Conservation (phyloP, 2,797 vertebrate genomes). For the Lepus townsendii region DNA sequence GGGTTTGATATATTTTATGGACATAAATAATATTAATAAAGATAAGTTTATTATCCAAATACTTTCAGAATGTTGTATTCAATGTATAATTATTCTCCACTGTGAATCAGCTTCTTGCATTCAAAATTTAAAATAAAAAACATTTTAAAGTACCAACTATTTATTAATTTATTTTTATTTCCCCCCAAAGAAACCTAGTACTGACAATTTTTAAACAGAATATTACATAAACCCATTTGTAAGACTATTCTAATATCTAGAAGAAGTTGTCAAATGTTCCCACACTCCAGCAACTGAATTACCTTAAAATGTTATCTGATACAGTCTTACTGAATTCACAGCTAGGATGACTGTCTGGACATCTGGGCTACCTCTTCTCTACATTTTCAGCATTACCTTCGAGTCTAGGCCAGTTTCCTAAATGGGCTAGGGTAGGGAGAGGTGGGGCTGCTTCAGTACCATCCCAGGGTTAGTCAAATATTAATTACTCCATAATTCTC, state of each 20-base stretch:
- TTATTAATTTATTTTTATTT: no score
- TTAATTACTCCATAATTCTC: constrained; percentile 1
- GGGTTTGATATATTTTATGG: neutral
- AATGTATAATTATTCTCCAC: constrained; percentile 5
- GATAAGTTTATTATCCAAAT: constrained; percentile 5
- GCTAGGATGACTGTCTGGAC: neutral
- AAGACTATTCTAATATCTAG: neutral
- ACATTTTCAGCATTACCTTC: neutral
- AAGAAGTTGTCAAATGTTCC: neutral
- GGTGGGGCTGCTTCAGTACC: neutral
- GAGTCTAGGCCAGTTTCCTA: neutral
- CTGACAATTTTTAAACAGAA: no score
- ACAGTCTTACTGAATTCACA: neutral
- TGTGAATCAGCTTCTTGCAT: constrained; percentile 40
- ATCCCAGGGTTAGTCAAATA: neutral
- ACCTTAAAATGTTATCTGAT: neutral
- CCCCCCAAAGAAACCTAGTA: no score
- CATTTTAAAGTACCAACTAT: no score
- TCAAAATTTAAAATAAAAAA: neutral
- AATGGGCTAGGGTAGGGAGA: neutral
- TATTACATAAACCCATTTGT: neutral
- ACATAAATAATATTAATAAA: constrained; percentile 44
- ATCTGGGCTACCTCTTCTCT: neutral
- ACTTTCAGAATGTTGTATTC: constrained; percentile 29
- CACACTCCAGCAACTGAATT: neutral